Evolutionary conservation across 2,797 vertebrate genomes (phyloP), one percentile per base, ranked within the genome.

Genomic region (Saxicola maurus): DNA sequence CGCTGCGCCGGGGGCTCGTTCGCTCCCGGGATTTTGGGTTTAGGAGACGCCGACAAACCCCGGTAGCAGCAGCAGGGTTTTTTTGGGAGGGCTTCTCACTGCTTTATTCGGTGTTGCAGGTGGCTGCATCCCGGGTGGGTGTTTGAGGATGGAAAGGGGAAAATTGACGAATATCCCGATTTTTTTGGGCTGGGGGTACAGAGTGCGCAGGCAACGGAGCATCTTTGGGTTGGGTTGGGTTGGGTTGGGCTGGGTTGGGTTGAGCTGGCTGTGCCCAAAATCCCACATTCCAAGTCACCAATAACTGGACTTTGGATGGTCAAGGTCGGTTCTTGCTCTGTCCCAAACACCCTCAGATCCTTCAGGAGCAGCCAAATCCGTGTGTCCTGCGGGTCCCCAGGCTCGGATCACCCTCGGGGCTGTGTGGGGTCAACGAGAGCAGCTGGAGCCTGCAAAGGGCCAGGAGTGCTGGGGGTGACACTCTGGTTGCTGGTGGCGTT

Each of bases 211-310:
- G 30, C 1, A 7, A 17, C 2, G 28, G 27, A 67, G 35, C 27
- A 37, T 27, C 21, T 76, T 48, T 33, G 51, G 27, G 17, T 40
- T 59, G 49, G 25, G 33, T 23, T 55, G 51, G 15, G 33, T 40
- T 59, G 55, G 25, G 33, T 25, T 55, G 51, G 15, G 38, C 35
- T 35, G 35, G 35, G 35, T 35, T 35, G 35, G 35, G 11, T 40
- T 59, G 53, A 69, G 55, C 86, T 9, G 4, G 45, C 37, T 86
- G 33, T 52, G 64, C 42, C 65, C 5, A 25, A 82, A 76, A 4
- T 45, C n/a, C 38, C 2, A 0, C 1, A 2, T 27, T 60, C 30
- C 3, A 0, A 15, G 8, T 14, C n/a, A 24, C 27, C 7, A 1
- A 2, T 2, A 57, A 14, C 0, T 7, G 42, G n/a, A 52, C 45